phyloP scores from a whole-genome alignment of 2,888 invertebrate genomes.

The Pyrocoelia pectoralis region DNA sequence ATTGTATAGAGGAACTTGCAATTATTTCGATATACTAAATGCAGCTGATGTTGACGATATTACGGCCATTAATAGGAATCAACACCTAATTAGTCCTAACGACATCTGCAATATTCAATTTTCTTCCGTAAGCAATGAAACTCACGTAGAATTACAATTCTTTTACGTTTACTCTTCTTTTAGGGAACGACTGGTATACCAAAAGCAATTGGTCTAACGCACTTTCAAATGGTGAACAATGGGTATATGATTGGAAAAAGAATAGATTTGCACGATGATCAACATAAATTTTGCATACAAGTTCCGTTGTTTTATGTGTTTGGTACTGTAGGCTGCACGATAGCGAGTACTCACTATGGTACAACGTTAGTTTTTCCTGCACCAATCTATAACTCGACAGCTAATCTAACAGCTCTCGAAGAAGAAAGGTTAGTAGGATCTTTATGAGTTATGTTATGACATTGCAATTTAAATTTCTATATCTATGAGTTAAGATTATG shows the following conservation, averaged over 20 bases:
- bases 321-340: conserved; percentile 71
- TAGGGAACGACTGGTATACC: conserved; percentile 68
- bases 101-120: conserved; percentile 80
- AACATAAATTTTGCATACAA: conserved; percentile 68
- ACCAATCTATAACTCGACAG: conserved; percentile 67
- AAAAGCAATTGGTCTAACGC: conserved; percentile 77
- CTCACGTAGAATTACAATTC: no score
- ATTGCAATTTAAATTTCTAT: no score
- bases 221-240: conserved; percentile 81
- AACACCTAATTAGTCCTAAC: conserved; percentile 69
- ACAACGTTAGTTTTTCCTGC: conserved; percentile 69
- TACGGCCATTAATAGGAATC: no score
- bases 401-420: conserved; percentile 63
- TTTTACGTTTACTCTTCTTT: conserved; percentile 22
- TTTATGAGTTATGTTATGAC: no score
- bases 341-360: conserved; percentile 68
- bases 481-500: no score
- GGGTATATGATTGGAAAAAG: conserved; percentile 68
- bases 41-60: conserved; percentile 49
- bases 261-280: conserved; percentile 58
- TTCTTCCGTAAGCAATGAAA: conserved; percentile 69
- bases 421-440: conserved; percentile 24
- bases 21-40: conserved; percentile 56
- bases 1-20: conserved; percentile 61
- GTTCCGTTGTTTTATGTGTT: conserved; percentile 87